phyloP scores from a whole-genome alignment of 1,140 invertebrate genomes.

The Heliconius nattereri region DNA sequence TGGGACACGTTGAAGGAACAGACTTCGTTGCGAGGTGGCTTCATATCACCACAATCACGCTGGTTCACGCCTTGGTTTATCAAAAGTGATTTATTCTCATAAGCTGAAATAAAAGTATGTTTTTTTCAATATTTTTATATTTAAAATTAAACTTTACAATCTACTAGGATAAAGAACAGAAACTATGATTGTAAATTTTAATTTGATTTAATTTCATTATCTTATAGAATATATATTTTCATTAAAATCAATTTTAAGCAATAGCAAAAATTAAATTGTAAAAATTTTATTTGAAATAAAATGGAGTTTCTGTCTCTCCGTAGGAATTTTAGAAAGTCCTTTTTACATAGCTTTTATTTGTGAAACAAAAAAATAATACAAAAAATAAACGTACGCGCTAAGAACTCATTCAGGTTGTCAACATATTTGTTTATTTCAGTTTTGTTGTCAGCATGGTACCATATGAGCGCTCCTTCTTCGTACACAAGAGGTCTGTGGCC shows the following conservation, averaged over 20 bases:
- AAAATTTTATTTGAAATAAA: too few relatives aligned
- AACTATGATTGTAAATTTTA: too few relatives aligned
- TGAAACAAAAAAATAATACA: too few relatives aligned
- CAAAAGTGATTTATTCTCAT: slow-evolving; percentile 80
- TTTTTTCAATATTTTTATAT: neutral
- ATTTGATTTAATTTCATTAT: too few relatives aligned
- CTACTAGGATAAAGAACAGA: too few relatives aligned
- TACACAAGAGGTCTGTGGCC: slow-evolving; percentile 93
- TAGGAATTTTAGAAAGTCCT: too few relatives aligned
- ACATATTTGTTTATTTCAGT: slow-evolving; percentile 86
- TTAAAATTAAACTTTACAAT: neutral
- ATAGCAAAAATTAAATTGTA: too few relatives aligned
- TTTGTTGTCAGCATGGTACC: slow-evolving; percentile 86
- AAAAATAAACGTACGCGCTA: slow-evolving; percentile 84
- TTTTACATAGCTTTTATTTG: too few relatives aligned
- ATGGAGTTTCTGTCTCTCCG: too few relatives aligned
- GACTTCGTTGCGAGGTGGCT: slow-evolving; percentile 83
- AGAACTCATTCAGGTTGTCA: slow-evolving; percentile 85
- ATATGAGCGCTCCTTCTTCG: slow-evolving; percentile 92
- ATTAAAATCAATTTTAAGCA: too few relatives aligned
- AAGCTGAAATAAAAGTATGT: slow-evolving; percentile 77
- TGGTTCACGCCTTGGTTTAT: slow-evolving; percentile 83
- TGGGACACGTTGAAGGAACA: slow-evolving; percentile 86
- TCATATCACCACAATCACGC: slow-evolving; percentile 85
- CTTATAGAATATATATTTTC: too few relatives aligned